These are phyloP conservation scores for Potorous gilbertii DNA, from an alignment of 2,797 vertebrate genomes.

Conservation along the genomic window DNA sequence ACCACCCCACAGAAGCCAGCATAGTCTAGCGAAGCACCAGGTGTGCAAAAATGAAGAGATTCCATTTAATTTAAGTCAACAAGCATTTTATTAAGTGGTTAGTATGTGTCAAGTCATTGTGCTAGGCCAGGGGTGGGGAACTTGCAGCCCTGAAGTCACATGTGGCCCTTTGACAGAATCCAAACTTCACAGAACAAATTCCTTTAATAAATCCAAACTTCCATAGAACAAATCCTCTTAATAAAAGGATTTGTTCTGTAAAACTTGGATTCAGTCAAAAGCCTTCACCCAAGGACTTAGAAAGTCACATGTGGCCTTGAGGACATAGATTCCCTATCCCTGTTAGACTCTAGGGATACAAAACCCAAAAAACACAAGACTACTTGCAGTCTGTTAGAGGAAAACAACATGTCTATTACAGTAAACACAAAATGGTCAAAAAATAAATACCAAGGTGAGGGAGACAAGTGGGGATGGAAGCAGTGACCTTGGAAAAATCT, in stretches of 20 bases:
- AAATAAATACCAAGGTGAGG: too few relatives aligned
- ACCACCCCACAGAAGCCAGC: too few relatives aligned
- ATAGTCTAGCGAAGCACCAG: constrained; percentile 38
- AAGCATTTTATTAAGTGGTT: background rate
- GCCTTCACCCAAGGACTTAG: too few relatives aligned
- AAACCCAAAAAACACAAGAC: background rate
- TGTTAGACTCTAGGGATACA: background rate
- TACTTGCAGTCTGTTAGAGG: background rate
- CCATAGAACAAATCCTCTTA: too few relatives aligned
- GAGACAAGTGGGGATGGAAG: background rate
- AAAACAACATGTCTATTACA: background rate
- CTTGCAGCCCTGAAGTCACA: too few relatives aligned
- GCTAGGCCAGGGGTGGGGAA: background rate
- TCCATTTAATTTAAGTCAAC: background rate
- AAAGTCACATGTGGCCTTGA: too few relatives aligned
- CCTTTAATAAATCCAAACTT: too few relatives aligned
- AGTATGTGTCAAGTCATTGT: background rate
- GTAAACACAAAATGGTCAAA: background rate
- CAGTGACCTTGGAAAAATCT: background rate
- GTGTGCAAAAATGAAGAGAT: background rate
- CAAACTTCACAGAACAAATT: too few relatives aligned
- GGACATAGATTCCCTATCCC: too few relatives aligned
- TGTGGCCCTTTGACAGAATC: too few relatives aligned
- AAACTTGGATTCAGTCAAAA: too few relatives aligned
- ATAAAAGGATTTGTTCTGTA: too few relatives aligned